phyloP scores from a whole-genome alignment of 2,888 invertebrate species.

The Chrysomela aeneicollis region DNA sequence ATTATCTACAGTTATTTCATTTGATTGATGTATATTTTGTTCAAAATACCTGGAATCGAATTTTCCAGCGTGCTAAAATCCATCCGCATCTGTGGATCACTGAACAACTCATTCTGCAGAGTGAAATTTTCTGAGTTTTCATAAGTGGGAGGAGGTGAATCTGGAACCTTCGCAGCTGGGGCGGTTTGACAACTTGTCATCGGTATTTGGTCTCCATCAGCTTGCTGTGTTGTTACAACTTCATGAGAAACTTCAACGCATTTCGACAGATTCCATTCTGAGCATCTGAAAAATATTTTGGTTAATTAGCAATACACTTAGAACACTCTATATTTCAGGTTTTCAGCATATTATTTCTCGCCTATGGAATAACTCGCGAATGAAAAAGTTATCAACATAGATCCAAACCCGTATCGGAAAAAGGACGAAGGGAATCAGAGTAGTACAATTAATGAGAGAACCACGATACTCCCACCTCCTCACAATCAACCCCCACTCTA shows the following conservation, averaged over 20 bases:
- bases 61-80: neutral
- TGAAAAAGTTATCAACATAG: too few relatives aligned
- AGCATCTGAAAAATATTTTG: slow-evolving; percentile 20
- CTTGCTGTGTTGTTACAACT: neutral
- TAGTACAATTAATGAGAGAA: too few relatives aligned
- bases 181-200: slow-evolving; percentile 38
- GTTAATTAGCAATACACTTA: too few relatives aligned
- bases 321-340: neutral
- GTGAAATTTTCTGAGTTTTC: slow-evolving; percentile 23
- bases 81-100: neutral
- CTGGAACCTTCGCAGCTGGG: slow-evolving; percentile 40
- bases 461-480: too few relatives aligned
- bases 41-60: slow-evolving; percentile 22
- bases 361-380: neutral
- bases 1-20: too few relatives aligned
- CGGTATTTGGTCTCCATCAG: neutral
- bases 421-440: too few relatives aligned
- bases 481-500: too few relatives aligned
- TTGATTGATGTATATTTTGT: too few relatives aligned
- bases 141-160: slow-evolving; percentile 49
- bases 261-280: slow-evolving; percentile 18
- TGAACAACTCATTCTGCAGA: neutral
- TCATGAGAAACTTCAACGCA: neutral
- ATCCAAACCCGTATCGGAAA: too few relatives aligned
- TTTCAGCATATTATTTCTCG: neutral